Conservation (phyloP, 2,797 vertebrate species). For the Euthynnus affinis region DNA sequence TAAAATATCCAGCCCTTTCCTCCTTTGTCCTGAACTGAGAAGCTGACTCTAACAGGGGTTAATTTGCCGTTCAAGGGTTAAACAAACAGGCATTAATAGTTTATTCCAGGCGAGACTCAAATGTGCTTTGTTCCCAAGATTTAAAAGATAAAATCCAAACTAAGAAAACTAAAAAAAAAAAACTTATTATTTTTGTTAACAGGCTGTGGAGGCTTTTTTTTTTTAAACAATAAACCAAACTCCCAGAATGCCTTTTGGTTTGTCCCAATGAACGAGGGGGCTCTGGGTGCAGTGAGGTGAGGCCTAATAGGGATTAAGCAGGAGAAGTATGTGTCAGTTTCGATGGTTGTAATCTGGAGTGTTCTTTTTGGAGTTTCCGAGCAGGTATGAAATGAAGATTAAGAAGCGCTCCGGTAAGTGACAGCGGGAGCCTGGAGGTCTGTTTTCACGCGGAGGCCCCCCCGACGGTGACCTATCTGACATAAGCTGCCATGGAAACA, state of each 20-base stretch:
- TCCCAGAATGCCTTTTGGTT: slow-evolving; percentile 69
- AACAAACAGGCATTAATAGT: slow-evolving; percentile 78
- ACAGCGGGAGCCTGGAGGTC: slow-evolving; percentile 52
- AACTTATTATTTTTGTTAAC: slow-evolving; percentile 40
- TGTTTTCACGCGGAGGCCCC: slow-evolving; percentile 55
- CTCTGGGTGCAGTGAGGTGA: slow-evolving; percentile 73
- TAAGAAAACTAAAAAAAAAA: slow-evolving; percentile 26
- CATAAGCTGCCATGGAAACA: slow-evolving; percentile 17
- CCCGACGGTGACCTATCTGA: slow-evolving; percentile 38
- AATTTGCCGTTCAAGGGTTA: slow-evolving; percentile 84
- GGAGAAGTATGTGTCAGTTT: slow-evolving; percentile 80
- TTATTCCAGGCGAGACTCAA: slow-evolving; percentile 45
- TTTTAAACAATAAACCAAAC: slow-evolving; percentile 60
- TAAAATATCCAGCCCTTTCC: slow-evolving; percentile 62
- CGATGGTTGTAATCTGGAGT: slow-evolving; percentile 70
- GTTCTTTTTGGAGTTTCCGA: slow-evolving; percentile 66
- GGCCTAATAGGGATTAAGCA: slow-evolving; percentile 78
- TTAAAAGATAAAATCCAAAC: slow-evolving; percentile 34
- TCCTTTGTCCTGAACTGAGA: slow-evolving; percentile 76
- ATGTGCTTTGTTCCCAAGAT: slow-evolving; percentile 13
- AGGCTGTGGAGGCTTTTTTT: slow-evolving; percentile 37
- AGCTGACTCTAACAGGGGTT: slow-evolving; percentile 82
- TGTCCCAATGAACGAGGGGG: slow-evolving; percentile 51
- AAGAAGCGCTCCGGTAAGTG: slow-evolving; percentile 51
- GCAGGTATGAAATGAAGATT: slow-evolving; percentile 67